A percentile compares a stretch with the other conserved stretches of the same genome.
phyloP scores from a whole-genome alignment of 2,797 vertebrate genomes.

The Poeciliopsis gracilis region DNA sequence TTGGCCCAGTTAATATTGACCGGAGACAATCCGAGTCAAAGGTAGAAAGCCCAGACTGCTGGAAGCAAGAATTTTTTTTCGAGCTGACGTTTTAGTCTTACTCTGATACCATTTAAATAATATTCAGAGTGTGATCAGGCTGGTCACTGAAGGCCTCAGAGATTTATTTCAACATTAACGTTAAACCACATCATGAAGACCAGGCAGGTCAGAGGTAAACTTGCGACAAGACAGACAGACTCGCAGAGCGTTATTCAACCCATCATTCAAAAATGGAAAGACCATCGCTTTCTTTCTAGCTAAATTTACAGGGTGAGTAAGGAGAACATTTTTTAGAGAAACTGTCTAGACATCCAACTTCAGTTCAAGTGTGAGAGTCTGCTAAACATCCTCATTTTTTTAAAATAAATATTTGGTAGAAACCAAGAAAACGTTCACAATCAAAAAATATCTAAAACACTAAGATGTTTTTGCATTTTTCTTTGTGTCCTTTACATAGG shows the following conservation, averaged over 20 bases:
- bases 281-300: background rate
- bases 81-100: background rate
- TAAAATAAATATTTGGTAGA: background rate
- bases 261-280: background rate
- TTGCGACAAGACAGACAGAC: background rate
- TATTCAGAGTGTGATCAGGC: background rate
- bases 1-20: too few relatives aligned
- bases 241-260: background rate
- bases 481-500: background rate
- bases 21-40: too few relatives aligned
- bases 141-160: background rate
- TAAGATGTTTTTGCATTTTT: background rate
- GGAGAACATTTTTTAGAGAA: background rate
- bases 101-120: background rate
- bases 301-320: background rate
- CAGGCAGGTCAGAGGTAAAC: background rate
- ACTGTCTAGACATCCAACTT: background rate
- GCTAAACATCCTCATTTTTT: background rate
- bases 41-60: too few relatives aligned
- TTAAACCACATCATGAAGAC: background rate
- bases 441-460: background rate
- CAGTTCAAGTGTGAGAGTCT: background rate
- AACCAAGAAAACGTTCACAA: background rate
- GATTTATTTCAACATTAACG: background rate
- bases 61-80: too few relatives aligned